Conservation (phyloP, 2,113 vertebrate genomes). For the Phalacrocorax carbo region DNA sequence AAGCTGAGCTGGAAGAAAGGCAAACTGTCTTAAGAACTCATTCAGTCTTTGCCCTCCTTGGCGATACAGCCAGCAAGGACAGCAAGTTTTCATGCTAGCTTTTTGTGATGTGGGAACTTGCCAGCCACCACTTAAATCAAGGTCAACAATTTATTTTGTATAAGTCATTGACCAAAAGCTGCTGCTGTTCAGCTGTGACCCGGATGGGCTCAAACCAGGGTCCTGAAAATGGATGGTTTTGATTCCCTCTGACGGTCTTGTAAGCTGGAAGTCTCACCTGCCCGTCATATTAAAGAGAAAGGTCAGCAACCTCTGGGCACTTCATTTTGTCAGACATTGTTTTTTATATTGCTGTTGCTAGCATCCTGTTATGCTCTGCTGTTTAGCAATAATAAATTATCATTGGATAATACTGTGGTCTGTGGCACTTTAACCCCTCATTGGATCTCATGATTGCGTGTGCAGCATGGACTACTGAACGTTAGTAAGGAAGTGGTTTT, state of each 20-base stretch:
- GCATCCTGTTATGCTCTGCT: background rate
- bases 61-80: background rate
- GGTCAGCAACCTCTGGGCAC: background rate
- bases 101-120: background rate
- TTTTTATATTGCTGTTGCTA: background rate
- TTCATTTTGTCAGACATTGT: background rate
- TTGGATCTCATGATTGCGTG: background rate
- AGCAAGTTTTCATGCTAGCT: background rate
- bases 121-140: background rate
- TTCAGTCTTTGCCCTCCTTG: background rate
- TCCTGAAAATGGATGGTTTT: background rate
- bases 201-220: background rate
- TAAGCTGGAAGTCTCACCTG: background rate
- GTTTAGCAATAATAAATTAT: background rate
- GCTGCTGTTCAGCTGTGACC: background rate
- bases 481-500: background rate
- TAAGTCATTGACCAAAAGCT: background rate
- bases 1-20: conserved; percentile 8
- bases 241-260: background rate
- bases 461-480: background rate
- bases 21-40: background rate
- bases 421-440: background rate
- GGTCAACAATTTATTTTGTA: background rate
- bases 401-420: background rate
- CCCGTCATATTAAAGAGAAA: background rate